phyloP scores from a whole-genome alignment of 2,113 vertebrate genomes.

The Turnix velox region DNA sequence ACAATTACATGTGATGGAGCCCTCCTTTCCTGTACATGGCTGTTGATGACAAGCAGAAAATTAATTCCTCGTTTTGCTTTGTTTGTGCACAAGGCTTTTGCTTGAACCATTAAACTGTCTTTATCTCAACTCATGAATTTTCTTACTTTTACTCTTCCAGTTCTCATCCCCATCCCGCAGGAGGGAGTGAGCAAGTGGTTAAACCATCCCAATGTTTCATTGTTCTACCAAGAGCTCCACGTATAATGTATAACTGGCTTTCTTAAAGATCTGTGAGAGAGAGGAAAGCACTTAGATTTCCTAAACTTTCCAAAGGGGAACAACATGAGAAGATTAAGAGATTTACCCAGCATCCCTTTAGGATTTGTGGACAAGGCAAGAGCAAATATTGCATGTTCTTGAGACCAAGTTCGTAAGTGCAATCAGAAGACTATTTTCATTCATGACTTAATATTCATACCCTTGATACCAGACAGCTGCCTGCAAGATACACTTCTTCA shows the following conservation, averaged over 20 bases:
- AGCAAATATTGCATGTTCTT: neutral
- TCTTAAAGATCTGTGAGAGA: neutral
- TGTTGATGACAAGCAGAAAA: neutral
- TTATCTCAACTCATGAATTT: neutral
- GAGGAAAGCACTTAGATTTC: neutral
- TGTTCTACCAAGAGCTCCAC: neutral
- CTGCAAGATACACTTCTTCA: neutral
- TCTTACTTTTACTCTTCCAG: neutral
- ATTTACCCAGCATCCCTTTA: neutral
- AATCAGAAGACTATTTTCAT: neutral
- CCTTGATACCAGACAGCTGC: neutral
- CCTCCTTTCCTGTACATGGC: neutral
- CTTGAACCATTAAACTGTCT: neutral
- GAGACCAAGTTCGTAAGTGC: neutral
- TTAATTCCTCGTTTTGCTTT: neutral
- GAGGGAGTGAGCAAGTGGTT: neutral
- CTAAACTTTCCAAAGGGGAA: neutral
- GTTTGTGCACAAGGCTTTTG: neutral
- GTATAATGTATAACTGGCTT: neutral
- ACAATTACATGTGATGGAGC: neutral
- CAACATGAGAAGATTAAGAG: neutral
- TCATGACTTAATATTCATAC: neutral
- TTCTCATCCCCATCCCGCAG: neutral
- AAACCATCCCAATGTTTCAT: neutral
- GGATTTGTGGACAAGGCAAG: neutral